A percentile compares a stretch with the other conserved stretches of the same genome.
Evolutionary conservation across 2,797 vertebrate genomes (phyloP).

Genomic region (Microhierax caerulescens): DNA sequence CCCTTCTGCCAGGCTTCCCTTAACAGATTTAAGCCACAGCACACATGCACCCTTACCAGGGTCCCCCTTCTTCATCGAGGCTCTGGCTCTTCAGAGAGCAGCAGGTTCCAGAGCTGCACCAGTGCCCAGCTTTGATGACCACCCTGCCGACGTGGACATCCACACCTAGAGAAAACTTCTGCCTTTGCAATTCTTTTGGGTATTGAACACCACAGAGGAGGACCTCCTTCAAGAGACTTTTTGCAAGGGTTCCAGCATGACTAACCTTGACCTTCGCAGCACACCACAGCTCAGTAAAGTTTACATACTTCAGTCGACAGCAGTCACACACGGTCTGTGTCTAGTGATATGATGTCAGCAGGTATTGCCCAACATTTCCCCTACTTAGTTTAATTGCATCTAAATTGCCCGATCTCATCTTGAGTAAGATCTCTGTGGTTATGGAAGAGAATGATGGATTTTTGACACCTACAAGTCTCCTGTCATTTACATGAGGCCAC

Average conservation of each 20-base stretch:
- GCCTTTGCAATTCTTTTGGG: background rate
- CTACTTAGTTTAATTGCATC: background rate
- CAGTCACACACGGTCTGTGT: background rate
- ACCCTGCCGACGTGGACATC: too few relatives aligned
- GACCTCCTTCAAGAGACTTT: background rate
- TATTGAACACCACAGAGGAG: background rate
- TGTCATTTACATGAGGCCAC: background rate
- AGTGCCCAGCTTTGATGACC: background rate
- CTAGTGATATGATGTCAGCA: background rate
- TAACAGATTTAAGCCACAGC: background rate
- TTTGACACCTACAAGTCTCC: constrained; percentile 39
- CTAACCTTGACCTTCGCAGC: background rate
- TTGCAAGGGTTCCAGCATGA: background rate
- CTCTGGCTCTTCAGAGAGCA: background rate
- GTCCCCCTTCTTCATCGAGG: background rate
- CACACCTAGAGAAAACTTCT: background rate
- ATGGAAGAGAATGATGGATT: background rate
- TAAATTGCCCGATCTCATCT: background rate
- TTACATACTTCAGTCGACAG: background rate
- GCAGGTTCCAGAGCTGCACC: background rate
- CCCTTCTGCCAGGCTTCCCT: background rate
- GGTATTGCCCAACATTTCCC: constrained; percentile 47
- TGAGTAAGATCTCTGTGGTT: background rate
- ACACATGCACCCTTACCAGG: background rate
- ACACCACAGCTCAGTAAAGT: background rate